Evolutionary conservation across 2,113 vertebrate species (phyloP).

Genomic region (Turdus rufiventris): DNA sequence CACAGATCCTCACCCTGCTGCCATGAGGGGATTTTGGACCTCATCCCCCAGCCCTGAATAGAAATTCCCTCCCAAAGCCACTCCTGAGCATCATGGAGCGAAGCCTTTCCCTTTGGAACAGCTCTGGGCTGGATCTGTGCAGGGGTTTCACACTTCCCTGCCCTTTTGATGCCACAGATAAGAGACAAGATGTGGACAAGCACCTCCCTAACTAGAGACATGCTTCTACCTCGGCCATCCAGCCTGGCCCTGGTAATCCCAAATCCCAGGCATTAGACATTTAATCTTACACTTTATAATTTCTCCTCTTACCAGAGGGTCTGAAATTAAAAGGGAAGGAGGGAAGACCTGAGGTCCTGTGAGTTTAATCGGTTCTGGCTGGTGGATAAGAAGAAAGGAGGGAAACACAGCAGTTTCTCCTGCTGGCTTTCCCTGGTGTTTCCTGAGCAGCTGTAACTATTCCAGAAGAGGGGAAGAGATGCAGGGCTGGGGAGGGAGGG

Average conservation of each 20-base stretch:
- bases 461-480: not conserved
- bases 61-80: not conserved
- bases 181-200: not conserved
- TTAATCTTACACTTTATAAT: conserved; percentile 40
- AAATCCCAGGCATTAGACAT: conserved; percentile 26
- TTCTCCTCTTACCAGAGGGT: not conserved
- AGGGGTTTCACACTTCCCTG: not conserved
- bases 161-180: accelerated
- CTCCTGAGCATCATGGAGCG: accelerated
- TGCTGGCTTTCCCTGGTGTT: not conserved
- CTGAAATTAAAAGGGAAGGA: conserved; percentile 30
- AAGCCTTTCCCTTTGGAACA: not conserved
- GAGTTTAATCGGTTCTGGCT: not conserved
- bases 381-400: not conserved
- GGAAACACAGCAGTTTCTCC: not conserved
- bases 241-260: not conserved
- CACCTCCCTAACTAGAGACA: not conserved
- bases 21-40: not conserved
- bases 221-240: not conserved
- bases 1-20: accelerated
- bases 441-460: not conserved
- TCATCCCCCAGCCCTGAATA: not conserved
- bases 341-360: not conserved
- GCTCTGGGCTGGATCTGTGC: not conserved
- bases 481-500: not conserved